phyloP scores from a whole-genome alignment of 1,140 invertebrate species.

The Steinernema feltiae region DNA sequence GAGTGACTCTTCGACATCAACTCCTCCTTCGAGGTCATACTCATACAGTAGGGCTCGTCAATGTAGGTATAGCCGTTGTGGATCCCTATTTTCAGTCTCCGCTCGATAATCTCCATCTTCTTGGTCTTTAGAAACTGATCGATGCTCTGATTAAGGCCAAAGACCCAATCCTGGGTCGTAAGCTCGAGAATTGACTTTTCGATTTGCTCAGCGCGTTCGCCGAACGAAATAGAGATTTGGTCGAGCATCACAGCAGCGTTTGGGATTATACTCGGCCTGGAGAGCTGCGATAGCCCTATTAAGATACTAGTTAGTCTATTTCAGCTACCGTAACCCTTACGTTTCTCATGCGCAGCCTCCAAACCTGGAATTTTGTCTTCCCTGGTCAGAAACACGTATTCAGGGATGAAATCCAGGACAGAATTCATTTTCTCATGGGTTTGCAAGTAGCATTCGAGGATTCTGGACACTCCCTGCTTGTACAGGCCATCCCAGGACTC shows the following conservation, averaged over 20 bases:
- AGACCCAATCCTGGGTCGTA: background rate
- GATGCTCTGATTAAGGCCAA: background rate
- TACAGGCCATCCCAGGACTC: background rate
- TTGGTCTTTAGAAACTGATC: background rate
- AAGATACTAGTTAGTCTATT: background rate
- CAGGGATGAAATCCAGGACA: background rate
- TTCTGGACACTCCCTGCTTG: constrained; percentile 7
- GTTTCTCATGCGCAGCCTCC: background rate
- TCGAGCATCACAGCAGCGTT: background rate
- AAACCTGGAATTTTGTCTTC: background rate
- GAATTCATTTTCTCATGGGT: background rate
- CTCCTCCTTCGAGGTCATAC: background rate
- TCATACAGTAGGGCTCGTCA: constrained; percentile 1
- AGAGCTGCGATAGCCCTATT: background rate
- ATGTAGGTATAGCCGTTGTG: background rate
- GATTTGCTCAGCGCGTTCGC: background rate
- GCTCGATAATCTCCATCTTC: constrained; percentile 9
- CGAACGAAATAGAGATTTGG: background rate
- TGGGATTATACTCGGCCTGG: background rate
- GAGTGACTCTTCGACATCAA: constrained; percentile 3
- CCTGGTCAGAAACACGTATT: background rate
- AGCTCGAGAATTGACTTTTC: background rate
- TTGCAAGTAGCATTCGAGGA: constrained; percentile 4
- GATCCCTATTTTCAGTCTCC: background rate
- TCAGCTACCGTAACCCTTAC: background rate